A percentile compares a stretch with the other conserved stretches of the same genome.
These are phyloP conservation scores for Smutsia temminckii DNA, from an alignment of 2,797 vertebrate genomes.

Conservation along the genomic window DNA sequence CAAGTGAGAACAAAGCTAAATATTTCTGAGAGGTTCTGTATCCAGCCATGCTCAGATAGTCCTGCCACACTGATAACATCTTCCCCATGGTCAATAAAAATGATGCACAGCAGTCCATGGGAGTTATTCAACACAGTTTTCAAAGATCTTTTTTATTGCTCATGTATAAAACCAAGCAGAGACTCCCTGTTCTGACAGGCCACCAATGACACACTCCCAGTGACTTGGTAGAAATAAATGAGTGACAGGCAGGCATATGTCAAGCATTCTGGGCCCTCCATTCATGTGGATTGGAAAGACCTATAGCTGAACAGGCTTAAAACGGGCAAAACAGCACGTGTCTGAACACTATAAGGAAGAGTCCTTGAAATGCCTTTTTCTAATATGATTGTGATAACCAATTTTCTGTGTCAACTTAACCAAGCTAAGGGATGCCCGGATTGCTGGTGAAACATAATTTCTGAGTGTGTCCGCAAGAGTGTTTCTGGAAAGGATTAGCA, in stretches of 20 bases:
- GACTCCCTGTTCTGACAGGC: slow-evolving; percentile 79
- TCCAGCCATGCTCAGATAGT: slow-evolving; percentile 7
- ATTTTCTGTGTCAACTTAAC: background rate
- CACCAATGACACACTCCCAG: slow-evolving; percentile 62
- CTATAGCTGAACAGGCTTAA: background rate
- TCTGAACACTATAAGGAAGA: background rate
- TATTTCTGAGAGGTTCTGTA: slow-evolving; percentile 27
- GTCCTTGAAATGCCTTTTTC: background rate
- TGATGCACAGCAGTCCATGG: slow-evolving; percentile 71
- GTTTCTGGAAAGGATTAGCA: background rate
- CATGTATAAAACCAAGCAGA: slow-evolving; percentile 79
- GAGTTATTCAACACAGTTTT: slow-evolving; percentile 83
- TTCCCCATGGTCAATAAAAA: slow-evolving; percentile 84
- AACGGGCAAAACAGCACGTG: background rate
- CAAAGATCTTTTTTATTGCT: slow-evolving; percentile 82
- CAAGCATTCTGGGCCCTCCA: background rate
- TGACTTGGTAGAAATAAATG: slow-evolving; percentile 60
- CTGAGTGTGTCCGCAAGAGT: background rate
- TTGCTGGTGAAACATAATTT: background rate
- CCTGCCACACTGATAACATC: slow-evolving; percentile 73
- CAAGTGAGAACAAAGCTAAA: slow-evolving; percentile 25
- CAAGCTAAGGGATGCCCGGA: background rate
- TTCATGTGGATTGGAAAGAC: background rate
- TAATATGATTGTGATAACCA: background rate
- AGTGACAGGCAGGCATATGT: background rate